Evolutionary conservation across 2,888 invertebrate species (phyloP), one percentile per base, ranked within the genome.

Genomic region (Clistopyga incitator): DNA sequence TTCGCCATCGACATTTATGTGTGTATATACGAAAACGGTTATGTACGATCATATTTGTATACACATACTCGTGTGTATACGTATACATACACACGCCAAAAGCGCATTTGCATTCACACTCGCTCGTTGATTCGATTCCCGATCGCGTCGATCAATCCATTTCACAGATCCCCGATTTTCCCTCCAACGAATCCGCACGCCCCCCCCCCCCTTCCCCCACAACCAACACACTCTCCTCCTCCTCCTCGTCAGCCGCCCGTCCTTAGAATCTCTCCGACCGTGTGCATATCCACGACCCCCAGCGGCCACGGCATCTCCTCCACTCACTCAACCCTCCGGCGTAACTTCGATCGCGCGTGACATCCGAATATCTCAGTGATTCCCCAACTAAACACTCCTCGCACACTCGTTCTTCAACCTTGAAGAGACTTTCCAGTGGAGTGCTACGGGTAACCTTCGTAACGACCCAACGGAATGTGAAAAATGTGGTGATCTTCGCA

Each of bases 141-240:
- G 71, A 76, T 72, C 75, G 42, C n/a, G 38, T 54, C 54, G 50
- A 56, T 78, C 61, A 56, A 78, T 70, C 77, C 47, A 38, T 8
- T 45, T n/a, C 54, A 25, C 18, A 67, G 64, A 67, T 54, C 15
- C 64, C 34, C 59, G 42, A 11, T 50, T 45, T 47, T 65, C 20
- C 59, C 34, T 25, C 54, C 54, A 56, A 56, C 23, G 11, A 54
- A 20, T 25, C 1, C 1, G 6, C 8, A 47, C 13, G 61, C 34
- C 59, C 13, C 47, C 6, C 47, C 20, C 6, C 42, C 67, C 45
- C 56, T 1, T 25, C 56, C 25, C 11, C 20, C 25, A 23, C n/a
- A n/a, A n/a, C n/a, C n/a, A n/a, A n/a, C 8, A 47, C 13, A 61
- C 34, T 45, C 13, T 29, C 6, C 47, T 15, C 6, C 42, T 56